Conservation (phyloP, 1,140 invertebrate genomes). For the Atta colombica region DNA sequence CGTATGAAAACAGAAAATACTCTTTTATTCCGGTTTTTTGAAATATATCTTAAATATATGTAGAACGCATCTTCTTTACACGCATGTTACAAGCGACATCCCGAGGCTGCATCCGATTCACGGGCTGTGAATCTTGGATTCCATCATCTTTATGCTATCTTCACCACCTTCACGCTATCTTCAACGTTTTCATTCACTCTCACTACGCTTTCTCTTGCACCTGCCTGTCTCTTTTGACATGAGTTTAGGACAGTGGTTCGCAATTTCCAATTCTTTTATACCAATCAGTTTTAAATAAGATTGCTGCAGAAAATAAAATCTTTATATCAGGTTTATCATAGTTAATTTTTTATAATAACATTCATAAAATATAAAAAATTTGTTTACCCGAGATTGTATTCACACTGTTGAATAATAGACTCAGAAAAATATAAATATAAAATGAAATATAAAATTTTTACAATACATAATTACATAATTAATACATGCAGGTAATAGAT, state of each 20-base stretch:
- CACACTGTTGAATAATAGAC: background rate
- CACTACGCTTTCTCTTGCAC: constrained; percentile 24
- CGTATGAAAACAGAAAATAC: background rate
- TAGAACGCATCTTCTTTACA: constrained; percentile 35
- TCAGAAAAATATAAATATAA: background rate
- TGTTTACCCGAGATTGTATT: background rate
- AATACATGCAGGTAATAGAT: background rate
- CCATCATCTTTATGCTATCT: constrained; percentile 49
- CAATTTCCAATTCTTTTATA: constrained; percentile 46
- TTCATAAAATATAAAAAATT: background rate
- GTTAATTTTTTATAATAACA: constrained; percentile 15
- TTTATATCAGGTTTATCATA: background rate
- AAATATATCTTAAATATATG: constrained; percentile 16
- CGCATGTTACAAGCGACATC: constrained; percentile 36
- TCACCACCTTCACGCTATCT: constrained; percentile 38
- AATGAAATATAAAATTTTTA: background rate
- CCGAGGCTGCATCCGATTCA: constrained; percentile 35
- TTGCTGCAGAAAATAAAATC: background rate
- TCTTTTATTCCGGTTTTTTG: constrained; percentile 3
- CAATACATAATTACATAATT: background rate
- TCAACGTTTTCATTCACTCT: constrained; percentile 62
- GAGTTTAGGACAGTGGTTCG: constrained; percentile 67
- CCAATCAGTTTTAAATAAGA: background rate
- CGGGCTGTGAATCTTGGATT: constrained; percentile 46
- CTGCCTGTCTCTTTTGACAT: constrained; percentile 65